phyloP scores from a whole-genome alignment of 2,113 vertebrate species.

The Piprites chloris region DNA sequence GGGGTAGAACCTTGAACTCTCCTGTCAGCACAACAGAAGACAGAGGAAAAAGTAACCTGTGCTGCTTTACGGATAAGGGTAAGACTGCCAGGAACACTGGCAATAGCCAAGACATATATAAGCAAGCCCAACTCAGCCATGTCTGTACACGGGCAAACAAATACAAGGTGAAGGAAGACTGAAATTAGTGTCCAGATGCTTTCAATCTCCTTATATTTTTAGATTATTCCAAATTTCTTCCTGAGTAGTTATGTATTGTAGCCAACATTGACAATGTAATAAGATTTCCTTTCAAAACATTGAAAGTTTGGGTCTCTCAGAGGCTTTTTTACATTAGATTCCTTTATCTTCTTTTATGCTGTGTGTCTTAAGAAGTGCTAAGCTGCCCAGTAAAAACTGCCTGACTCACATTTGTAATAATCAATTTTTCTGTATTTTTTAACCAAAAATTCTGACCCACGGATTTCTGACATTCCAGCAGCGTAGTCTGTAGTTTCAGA shows the following conservation, averaged over 20 bases:
- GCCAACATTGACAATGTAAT: background rate
- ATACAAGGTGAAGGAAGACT: background rate
- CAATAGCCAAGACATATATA: background rate
- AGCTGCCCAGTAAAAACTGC: background rate
- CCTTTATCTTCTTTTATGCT: background rate
- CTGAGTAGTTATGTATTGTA: background rate
- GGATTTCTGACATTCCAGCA: background rate
- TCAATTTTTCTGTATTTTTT: background rate
- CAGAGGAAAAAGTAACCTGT: background rate
- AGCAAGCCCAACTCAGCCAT: background rate
- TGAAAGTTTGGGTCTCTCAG: background rate
- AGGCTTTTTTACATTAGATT: background rate
- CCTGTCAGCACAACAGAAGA: background rate
- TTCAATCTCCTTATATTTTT: background rate
- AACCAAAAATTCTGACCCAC: background rate
- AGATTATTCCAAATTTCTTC: background rate
- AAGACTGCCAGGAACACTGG: background rate
- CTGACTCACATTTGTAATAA: fast-evolving
- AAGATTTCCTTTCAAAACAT: background rate
- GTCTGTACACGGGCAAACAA: background rate
- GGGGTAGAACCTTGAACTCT: background rate
- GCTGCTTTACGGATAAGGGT: background rate
- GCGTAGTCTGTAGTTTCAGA: background rate
- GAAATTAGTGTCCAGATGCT: background rate
- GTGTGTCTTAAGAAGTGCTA: background rate